These are phyloP conservation scores for Spialia ferax DNA, from an alignment of 2,888 invertebrate genomes.

Conservation along the genomic window DNA sequence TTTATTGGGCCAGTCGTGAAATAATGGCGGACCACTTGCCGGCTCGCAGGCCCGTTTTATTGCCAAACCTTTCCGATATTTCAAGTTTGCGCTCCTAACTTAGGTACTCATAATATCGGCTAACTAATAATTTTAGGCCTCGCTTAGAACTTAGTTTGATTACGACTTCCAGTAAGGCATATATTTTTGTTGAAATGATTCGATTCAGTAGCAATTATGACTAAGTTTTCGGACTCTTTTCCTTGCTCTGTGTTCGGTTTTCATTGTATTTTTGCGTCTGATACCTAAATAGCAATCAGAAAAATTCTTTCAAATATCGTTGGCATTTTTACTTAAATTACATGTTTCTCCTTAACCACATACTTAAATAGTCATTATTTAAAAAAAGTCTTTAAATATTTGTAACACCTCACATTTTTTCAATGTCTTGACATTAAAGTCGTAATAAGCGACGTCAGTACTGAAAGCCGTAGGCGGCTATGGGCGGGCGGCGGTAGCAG, in stretches of 20 bases:
- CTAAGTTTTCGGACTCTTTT: too few species aligned
- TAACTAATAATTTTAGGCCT: constrained; percentile 34
- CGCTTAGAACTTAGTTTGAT: constrained; percentile 32
- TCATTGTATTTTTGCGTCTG: too few species aligned
- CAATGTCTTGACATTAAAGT: not conserved
- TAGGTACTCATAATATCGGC: constrained; percentile 36
- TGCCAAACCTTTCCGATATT: constrained; percentile 57
- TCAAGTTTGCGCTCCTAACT: constrained; percentile 48
- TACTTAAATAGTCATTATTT: too few species aligned
- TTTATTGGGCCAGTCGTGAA: constrained; percentile 81
- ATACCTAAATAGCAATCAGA: too few species aligned
- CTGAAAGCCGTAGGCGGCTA: constrained; percentile 37
- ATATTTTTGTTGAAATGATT: constrained; percentile 2
- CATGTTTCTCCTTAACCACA: too few species aligned
- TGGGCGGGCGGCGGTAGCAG: constrained; percentile 14
- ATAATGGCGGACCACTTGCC: constrained; percentile 63
- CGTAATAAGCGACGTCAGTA: constrained; percentile 11
- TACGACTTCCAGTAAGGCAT: constrained; percentile 21
- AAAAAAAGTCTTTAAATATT: too few species aligned
- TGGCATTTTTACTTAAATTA: too few species aligned
- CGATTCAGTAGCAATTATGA: not conserved
- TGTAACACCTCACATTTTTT: too few species aligned
- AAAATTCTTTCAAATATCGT: too few species aligned
- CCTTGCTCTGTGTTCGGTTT: too few species aligned
- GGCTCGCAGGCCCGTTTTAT: constrained; percentile 59